These are phyloP conservation scores for Fissipunctia ypsillon DNA, from an alignment of 2,888 invertebrate species.

Conservation along the genomic window DNA sequence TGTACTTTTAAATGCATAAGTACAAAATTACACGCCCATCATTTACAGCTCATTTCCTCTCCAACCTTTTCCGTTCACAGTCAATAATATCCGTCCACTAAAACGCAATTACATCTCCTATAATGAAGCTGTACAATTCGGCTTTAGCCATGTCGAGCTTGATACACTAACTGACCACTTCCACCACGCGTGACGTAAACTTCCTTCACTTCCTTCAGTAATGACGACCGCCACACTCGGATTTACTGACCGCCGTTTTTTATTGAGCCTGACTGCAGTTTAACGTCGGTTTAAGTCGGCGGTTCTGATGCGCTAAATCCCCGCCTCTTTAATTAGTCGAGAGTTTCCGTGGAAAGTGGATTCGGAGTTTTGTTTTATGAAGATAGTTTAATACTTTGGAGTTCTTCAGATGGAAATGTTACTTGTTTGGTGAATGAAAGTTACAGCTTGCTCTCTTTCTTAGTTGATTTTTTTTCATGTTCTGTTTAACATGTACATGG, in stretches of 20 bases:
- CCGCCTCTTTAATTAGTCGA: conserved; percentile 46
- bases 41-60: neutral
- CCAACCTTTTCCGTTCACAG: neutral
- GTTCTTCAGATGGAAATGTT: conserved; percentile 4
- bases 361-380: conserved; percentile 22
- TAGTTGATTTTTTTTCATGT: too few relatives aligned
- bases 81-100: neutral
- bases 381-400: conserved; percentile 19
- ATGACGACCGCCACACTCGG: conserved; percentile 63
- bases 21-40: neutral
- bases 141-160: conserved; percentile 14
- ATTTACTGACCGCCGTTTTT: conserved; percentile 60
- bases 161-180: conserved; percentile 24
- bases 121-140: conserved; percentile 7
- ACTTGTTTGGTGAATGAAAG: neutral
- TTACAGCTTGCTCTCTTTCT: neutral
- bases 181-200: conserved; percentile 68
- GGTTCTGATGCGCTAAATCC: conserved; percentile 37
- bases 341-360: conserved; percentile 20
- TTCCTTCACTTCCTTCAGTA: conserved; percentile 75
- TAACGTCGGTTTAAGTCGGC: conserved; percentile 44
- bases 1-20: neutral
- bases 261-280: conserved; percentile 63
- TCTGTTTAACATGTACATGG: neutral
- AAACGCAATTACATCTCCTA: neutral